phyloP scores from a whole-genome alignment of 92 coral and sea anemone species.

The Porites divaricata region DNA sequence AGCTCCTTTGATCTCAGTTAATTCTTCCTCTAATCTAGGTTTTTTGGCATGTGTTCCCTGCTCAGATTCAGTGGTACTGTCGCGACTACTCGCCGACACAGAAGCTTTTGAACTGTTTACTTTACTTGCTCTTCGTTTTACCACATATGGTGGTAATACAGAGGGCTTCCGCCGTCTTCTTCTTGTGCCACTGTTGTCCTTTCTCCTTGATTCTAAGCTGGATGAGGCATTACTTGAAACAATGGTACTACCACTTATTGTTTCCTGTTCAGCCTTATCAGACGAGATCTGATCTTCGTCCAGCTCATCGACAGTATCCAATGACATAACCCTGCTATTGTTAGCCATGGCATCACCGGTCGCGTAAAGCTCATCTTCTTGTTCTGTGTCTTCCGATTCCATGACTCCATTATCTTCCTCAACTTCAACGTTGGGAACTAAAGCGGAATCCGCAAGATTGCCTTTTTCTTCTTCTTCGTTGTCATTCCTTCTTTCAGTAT shows the following conservation, averaged over 20 bases:
- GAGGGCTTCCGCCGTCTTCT: constrained; percentile 8
- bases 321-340: neutral
- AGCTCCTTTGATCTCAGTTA: neutral
- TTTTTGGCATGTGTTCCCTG: constrained; percentile 9
- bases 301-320: constrained; percentile 2
- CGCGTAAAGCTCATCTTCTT: neutral
- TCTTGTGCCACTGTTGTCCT: neutral
- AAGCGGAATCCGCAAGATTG: neutral
- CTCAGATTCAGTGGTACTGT: constrained; percentile 17
- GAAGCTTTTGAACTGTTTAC: constrained; percentile 7
- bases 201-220: constrained; percentile 18
- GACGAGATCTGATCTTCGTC: neutral
- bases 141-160: constrained; percentile 8
- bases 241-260: constrained; percentile 1
- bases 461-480: neutral
- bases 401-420: neutral
- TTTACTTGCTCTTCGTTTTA: neutral
- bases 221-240: constrained; percentile 28
- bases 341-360: neutral
- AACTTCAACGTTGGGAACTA: neutral
- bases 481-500: neutral
- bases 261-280: neutral
- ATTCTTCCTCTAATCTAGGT: neutral
- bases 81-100: neutral
- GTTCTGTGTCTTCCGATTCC: neutral